A percentile compares a stretch with the other conserved stretches of the same genome.
phyloP scores from a whole-genome alignment of 1,140 invertebrate species.

The Hestina assimilis region DNA sequence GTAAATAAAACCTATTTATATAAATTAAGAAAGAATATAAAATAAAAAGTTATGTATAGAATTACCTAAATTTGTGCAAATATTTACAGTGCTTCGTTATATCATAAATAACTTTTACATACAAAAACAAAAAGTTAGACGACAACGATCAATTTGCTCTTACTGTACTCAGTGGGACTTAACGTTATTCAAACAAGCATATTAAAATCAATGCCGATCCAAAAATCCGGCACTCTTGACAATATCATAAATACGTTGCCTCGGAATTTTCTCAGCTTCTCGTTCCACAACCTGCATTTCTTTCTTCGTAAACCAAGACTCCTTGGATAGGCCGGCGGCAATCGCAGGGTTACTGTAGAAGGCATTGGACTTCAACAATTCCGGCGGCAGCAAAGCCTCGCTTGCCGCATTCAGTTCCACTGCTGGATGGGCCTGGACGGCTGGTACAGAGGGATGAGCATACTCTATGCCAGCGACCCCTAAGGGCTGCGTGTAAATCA shows the following conservation, averaged over 20 bases:
- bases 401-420: conserved; percentile 70
- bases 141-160: background rate
- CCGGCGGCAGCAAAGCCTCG: conserved; percentile 66
- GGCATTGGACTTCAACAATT: conserved; percentile 81
- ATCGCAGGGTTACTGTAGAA: conserved; percentile 88
- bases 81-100: background rate
- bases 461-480: conserved; percentile 56
- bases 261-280: conserved; percentile 87
- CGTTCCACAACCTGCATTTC: conserved; percentile 86
- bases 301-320: conserved; percentile 86
- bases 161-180: background rate
- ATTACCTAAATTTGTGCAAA: background rate
- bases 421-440: conserved; percentile 58
- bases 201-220: conserved; percentile 42
- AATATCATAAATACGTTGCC: conserved; percentile 85
- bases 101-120: background rate
- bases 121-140: background rate
- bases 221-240: conserved; percentile 84
- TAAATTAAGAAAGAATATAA: no score
- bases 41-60: background rate
- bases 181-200: background rate
- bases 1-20: conserved; percentile 1
- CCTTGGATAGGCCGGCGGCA: conserved; percentile 84
- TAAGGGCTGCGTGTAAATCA: conserved; percentile 51
- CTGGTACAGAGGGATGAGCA: conserved; percentile 32